Percentiles rank a stretch among this genome's conserved stretches.
These are phyloP conservation scores for Enteromius viviparus DNA, from an alignment of 2,797 vertebrate species.

Conservation along the genomic window DNA sequence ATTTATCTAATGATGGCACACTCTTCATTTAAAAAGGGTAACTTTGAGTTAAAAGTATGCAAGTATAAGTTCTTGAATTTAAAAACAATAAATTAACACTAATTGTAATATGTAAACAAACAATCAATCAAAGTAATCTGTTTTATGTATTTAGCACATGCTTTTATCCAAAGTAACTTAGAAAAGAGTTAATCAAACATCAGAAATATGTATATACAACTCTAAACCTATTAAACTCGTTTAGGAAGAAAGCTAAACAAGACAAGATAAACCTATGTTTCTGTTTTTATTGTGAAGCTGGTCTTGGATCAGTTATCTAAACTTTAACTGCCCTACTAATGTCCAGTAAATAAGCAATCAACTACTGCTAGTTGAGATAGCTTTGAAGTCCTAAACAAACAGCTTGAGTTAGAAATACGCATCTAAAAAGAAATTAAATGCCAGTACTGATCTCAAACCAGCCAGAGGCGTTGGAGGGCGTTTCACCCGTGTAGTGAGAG, in stretches of 20 bases:
- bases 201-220: not conserved
- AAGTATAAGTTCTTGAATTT: not conserved
- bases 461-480: not conserved
- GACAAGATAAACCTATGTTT: not conserved
- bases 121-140: not conserved
- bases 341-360: not conserved
- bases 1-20: conserved; percentile 5
- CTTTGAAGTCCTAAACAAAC: not conserved
- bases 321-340: not conserved
- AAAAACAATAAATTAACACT: not conserved
- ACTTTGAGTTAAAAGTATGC: no score
- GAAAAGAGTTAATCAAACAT: not conserved
- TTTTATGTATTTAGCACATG: not conserved
- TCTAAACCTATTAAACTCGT: not conserved
- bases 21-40: not conserved
- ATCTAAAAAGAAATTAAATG: not conserved
- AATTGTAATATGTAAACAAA: not conserved
- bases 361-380: not conserved
- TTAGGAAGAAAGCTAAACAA: not conserved
- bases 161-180: not conserved
- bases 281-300: not conserved
- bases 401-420: not conserved
- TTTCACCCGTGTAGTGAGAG: conserved; percentile 14
- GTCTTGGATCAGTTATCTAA: not conserved
- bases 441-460: not conserved